A percentile compares a stretch with the other conserved stretches of the same genome.
Evolutionary conservation across 1,140 invertebrate species (phyloP).

Genomic region (Bombus ignitus): DNA sequence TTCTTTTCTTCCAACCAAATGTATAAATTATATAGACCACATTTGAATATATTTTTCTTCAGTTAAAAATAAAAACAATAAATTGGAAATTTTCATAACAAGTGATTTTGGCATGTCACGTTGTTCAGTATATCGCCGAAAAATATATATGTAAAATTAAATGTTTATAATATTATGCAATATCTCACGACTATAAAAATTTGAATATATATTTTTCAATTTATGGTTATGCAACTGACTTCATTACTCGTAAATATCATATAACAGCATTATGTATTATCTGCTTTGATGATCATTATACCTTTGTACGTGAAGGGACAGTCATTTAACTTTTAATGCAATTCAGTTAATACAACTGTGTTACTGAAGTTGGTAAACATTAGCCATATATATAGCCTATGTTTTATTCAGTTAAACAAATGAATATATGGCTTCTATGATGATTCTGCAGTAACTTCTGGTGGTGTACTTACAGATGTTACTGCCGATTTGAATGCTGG

Average conservation of each 20-base stretch:
- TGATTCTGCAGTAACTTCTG: constrained; percentile 77
- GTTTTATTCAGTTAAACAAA: constrained; percentile 65
- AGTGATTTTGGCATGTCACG: constrained; percentile 47
- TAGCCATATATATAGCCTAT: constrained; percentile 67
- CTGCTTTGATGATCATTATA: constrained; percentile 64
- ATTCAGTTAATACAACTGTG: constrained; percentile 70
- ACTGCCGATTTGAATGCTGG: constrained; percentile 81
- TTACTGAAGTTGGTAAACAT: constrained; percentile 67
- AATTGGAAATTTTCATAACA: constrained; percentile 56
- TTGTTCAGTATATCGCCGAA: constrained; percentile 30
- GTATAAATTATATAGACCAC: constrained; percentile 36
- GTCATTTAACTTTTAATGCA: constrained; percentile 72
- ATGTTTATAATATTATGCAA: constrained; percentile 45
- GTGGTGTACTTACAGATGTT: constrained; percentile 71
- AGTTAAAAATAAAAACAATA: constrained; percentile 40
- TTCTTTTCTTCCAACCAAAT: neutral
- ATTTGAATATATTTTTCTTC: constrained; percentile 14
- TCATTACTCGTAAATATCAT: constrained; percentile 49
- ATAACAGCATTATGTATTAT: constrained; percentile 55
- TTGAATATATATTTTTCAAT: constrained; percentile 54
- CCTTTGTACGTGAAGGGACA: constrained; percentile 74
- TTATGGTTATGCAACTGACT: constrained; percentile 60
- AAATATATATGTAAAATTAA: constrained; percentile 51
- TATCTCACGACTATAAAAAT: constrained; percentile 61
- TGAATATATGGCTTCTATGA: constrained; percentile 75